Evolutionary conservation across 2,888 invertebrate genomes (phyloP), one percentile per base, ranked within the genome.

Genomic region (Phyto melanocephala): DNA sequence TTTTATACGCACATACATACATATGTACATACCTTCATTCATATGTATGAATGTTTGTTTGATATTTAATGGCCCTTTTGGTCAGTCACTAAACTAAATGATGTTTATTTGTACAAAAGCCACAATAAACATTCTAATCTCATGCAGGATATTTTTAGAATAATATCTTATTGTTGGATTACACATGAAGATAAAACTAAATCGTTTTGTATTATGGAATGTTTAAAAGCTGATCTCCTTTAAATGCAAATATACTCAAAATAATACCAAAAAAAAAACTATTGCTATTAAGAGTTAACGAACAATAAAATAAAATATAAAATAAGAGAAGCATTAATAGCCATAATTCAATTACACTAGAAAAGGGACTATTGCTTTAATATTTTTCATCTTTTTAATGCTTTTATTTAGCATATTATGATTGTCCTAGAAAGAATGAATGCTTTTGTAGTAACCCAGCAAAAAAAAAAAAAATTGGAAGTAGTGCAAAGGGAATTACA

Each of bases 101-200:
- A 77, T 79, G 67, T 81, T 77, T 79, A 62, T 81, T 68, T 79
- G 45, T 56, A 56, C 37, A 17, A 76, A 71, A 54, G 35, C 17
- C 50, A 58, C 71, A 71, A 81, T 84, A 84, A 84, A 84, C 72
- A 81, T 76, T 68, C 47, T 79, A 79, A 84, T 79, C 68, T 72
- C 45, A 75, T 67, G 71, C 60, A 24, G 71, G 79, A 82, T 79
- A 71, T 71, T 76, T 78, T 75, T 56, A 71, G 74, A 75, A 82
- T 82, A 76, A 82, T 82, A 79, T 79, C 71, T 79, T 72, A 71
- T 76, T 79, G 82, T 76, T 71, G 79, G 75, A 79, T 82, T 79
- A 76, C 47, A 79, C 45, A 79, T 76, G 71, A 54, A 75, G 71
- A 82, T 82, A 79, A 76, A 45, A 42, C 71, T 71, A 75, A 76